These are phyloP conservation scores for Eucriotettix oculatus DNA, from an alignment of 2,888 invertebrate genomes.

Conservation along the genomic window DNA sequence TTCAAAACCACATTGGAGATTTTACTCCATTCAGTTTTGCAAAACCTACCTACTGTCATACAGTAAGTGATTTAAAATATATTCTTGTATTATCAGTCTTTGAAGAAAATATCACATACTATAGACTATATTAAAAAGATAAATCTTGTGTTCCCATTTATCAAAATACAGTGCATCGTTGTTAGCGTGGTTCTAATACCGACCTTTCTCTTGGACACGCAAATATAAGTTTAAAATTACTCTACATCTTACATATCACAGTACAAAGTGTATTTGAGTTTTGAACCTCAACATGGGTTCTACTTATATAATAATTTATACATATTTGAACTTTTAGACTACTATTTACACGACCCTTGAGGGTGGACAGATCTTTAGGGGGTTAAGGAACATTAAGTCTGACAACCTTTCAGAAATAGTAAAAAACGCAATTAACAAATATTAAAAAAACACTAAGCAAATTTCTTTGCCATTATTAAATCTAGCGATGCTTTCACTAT, in stretches of 20 bases:
- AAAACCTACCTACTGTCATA: constrained; percentile 21
- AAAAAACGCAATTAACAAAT: constrained; percentile 7
- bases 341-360: constrained; percentile 18
- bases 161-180: constrained; percentile 15
- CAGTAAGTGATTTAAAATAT: constrained; percentile 13
- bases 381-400: constrained; percentile 15
- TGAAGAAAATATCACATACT: constrained; percentile 33
- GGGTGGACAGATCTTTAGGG: constrained; percentile 17
- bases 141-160: constrained; percentile 11
- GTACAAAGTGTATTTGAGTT: constrained; percentile 19
- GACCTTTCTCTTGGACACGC: constrained; percentile 15
- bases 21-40: constrained; percentile 15
- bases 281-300: constrained; percentile 6
- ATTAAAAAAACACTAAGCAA: constrained; percentile 2
- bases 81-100: constrained; percentile 29
- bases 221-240: constrained; percentile 17
- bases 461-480: not conserved
- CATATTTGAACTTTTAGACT: constrained; percentile 15
- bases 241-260: constrained; percentile 31
- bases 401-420: constrained; percentile 5
- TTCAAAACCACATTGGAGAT: constrained; percentile 10
- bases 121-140: constrained; percentile 11
- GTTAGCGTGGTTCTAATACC: constrained; percentile 11
- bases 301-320: constrained; percentile 14
- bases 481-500: constrained; percentile 3